These are phyloP conservation scores for Aethes cnicana DNA, from an alignment of 2,888 invertebrate species.

Conservation along the genomic window DNA sequence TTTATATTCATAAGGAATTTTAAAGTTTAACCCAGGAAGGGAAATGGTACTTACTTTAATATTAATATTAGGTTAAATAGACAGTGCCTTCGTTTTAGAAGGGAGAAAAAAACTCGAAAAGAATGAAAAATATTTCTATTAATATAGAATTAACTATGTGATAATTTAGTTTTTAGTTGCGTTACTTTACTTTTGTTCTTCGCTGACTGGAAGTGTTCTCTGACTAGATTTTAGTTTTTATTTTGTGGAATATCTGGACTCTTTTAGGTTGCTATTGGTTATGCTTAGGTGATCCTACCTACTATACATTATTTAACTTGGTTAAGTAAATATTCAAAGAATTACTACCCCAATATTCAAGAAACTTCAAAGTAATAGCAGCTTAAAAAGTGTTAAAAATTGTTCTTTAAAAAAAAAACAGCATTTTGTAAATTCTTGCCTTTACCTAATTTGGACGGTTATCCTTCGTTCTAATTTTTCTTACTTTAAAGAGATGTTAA, in stretches of 20 bases:
- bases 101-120: slow-evolving; percentile 46
- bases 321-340: too few species aligned
- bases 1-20: slow-evolving; percentile 29
- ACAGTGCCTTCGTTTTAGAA: slow-evolving; percentile 72
- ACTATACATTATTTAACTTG: too few species aligned
- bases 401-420: slow-evolving; percentile 27
- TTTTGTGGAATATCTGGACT: neutral
- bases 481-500: slow-evolving; percentile 45
- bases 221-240: slow-evolving; percentile 10
- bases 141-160: slow-evolving; percentile 26
- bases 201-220: slow-evolving; percentile 22
- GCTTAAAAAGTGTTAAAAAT: neutral
- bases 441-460: slow-evolving; percentile 37
- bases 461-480: slow-evolving; percentile 38
- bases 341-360: too few species aligned
- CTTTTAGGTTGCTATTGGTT: neutral
- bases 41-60: slow-evolving; percentile 29
- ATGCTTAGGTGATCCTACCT: too few species aligned
- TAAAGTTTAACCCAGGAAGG: slow-evolving; percentile 1
- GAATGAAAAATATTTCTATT: slow-evolving; percentile 7
- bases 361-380: neutral
- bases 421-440: slow-evolving; percentile 56
- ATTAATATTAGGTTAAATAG: slow-evolving; percentile 23
- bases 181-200: slow-evolving; percentile 1
- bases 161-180: slow-evolving; percentile 19